Percentiles rank a stretch among this genome's conserved stretches.
These are phyloP conservation scores for Pandemis corylana DNA, from an alignment of 2,888 invertebrate species.

Conservation along the genomic window DNA sequence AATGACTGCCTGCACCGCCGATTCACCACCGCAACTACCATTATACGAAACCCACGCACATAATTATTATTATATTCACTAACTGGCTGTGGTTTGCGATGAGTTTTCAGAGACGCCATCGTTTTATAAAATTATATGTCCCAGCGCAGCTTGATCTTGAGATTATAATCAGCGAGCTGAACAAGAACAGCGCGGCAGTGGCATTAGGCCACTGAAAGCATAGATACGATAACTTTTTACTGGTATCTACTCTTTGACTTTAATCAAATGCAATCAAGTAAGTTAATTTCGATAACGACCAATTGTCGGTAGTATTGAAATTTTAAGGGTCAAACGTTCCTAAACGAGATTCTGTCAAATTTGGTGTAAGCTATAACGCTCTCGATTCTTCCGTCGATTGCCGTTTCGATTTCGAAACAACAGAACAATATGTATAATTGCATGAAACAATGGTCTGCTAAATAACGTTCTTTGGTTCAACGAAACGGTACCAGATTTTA, in stretches of 20 bases:
- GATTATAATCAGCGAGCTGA: not conserved
- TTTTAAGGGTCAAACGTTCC: not conserved
- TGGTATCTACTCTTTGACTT: not conserved
- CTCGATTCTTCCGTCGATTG: constrained; percentile 46
- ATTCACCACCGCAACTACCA: constrained; percentile 49
- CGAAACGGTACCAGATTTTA: constrained; percentile 62
- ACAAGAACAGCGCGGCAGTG: not conserved
- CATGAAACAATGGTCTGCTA: constrained; percentile 65
- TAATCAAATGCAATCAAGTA: not conserved
- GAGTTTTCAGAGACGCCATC: constrained; percentile 24
- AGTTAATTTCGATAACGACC: not conserved
- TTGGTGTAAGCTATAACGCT: constrained; percentile 40
- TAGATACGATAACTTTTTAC: too few relatives aligned
- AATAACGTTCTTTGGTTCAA: constrained; percentile 60
- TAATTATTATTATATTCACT: constrained; percentile 46
- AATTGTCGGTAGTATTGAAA: not conserved
- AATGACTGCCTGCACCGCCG: constrained; percentile 42
- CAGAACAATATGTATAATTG: constrained; percentile 57
- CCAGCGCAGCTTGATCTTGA: not conserved
- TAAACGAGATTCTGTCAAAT: constrained; percentile 20
- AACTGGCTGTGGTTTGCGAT: constrained; percentile 40
- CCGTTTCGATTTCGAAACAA: constrained; percentile 44
- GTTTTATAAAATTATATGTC: constrained; percentile 12
- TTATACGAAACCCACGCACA: constrained; percentile 51
- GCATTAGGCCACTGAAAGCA: not conserved